These are phyloP conservation scores for Hormaphis cornu DNA, from an alignment of 1,140 invertebrate species.

Conservation along the genomic window DNA sequence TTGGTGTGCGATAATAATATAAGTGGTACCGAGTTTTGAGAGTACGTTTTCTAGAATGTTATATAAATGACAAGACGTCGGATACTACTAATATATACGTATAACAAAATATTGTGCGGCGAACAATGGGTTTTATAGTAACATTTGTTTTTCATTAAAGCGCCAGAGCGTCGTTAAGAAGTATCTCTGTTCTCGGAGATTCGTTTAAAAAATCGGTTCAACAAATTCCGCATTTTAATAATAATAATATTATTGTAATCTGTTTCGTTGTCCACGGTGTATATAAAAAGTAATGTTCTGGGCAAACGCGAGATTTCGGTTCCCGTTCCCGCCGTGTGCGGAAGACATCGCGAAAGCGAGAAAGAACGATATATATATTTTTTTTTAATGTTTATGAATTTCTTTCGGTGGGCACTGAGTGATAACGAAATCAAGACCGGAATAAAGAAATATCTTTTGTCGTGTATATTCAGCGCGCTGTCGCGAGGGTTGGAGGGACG, in stretches of 20 bases:
- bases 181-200: background rate
- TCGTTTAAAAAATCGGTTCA: background rate
- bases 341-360: background rate
- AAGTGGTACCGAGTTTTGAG: no score
- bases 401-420: background rate
- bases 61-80: no score
- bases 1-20: no score
- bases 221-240: background rate
- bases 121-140: background rate
- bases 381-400: conserved; percentile 14
- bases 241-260: background rate
- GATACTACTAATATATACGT: no score
- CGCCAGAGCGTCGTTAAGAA: background rate
- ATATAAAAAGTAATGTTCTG: background rate
- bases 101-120: background rate
- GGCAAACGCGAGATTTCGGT: background rate
- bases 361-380: background rate
- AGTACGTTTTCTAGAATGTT: no score
- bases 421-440: background rate
- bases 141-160: background rate
- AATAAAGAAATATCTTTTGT: background rate
- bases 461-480: no score
- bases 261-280: background rate
- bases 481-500: no score
- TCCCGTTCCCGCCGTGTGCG: no score